Base-by-base conservation (phyloP, 2,888 invertebrate genomes). In the Pemphredon lugubris region DNA sequence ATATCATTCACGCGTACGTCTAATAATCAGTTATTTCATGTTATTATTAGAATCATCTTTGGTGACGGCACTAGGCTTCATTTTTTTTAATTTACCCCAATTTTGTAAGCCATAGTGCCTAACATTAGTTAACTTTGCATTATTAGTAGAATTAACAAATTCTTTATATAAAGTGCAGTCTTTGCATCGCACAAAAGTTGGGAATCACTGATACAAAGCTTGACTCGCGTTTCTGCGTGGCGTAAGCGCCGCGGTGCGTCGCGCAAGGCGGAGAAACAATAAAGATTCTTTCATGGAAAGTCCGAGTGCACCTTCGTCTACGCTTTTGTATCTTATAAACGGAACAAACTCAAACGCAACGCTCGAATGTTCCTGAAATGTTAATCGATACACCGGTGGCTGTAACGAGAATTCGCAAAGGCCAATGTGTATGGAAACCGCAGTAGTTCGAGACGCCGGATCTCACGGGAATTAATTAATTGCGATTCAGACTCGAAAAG, bases 251-350 rank as follows among this genome's bases (percentile, higher is more conserved):
- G 7, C 23, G 34, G 23, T 37, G 40, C 34, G 5, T 2, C 11
- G 4, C 16, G 30, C 2, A 9, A 18, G n/a, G 11, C 5, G 47
- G 16, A 55, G 16, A 23, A 42, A 40, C 23, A 20, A 44, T 40
- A 55, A 42, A 14, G 39, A 57, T 57, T 18, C 32, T 30, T 57
- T 42, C 42, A 18, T 40, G 23, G 34, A 53, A 59, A 51, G 40
- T 18, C 16, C 20, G 11, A 4, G 2, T 18, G 5, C 7, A 37
- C 11, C 18, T n/a, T 2, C 9, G 2, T 11, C 16, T n/a, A 42
- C 18, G 14, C 18, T 21, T 60, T 42, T 18, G 2, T 20, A n/a
- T 23, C 2, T 7, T 1, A 18, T 42, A 21, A 30, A 40, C 1
- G 26, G 9, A 32, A 51, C n/a, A n/a, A 30, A 23, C 32, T n/a